A percentile compares a stretch with the other conserved stretches of the same genome.
Conservation (phyloP, 2,113 vertebrate species). For the Hippocampus mohnikei region DNA sequence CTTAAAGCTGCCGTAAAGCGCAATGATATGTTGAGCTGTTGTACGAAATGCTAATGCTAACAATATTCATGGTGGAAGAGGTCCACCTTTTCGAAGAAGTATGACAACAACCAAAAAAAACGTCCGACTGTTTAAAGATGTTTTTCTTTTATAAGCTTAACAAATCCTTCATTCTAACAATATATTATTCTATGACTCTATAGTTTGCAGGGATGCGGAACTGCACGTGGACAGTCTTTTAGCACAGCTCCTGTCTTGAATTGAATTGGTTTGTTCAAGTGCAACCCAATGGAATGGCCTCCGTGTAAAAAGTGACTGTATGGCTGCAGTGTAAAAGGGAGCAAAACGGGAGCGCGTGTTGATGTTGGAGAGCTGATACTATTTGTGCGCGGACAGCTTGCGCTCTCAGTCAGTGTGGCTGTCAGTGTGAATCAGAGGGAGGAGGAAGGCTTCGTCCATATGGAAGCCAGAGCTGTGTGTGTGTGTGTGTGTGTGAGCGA, state of each 20-base stretch:
- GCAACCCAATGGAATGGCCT: not conserved
- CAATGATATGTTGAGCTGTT: no score
- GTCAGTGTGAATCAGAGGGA: constrained; percentile 52
- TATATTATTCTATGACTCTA: no score
- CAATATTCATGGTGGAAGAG: no score
- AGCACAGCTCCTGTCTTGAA: not conserved
- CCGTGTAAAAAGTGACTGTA: not conserved
- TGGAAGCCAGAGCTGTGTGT: constrained; percentile 43
- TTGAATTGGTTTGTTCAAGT: not conserved
- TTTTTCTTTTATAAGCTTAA: no score
- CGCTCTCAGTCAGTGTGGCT: constrained; percentile 39
- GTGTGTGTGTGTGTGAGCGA: constrained; percentile 27
- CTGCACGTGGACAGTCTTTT: no score
- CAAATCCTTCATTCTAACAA: no score
- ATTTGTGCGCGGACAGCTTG: constrained; percentile 52
- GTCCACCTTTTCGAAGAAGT: no score
- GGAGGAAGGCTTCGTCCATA: constrained; percentile 54
- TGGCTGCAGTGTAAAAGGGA: not conserved
- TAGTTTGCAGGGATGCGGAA: no score
- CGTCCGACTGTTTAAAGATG: no score
- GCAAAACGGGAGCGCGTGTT: constrained; percentile 15
- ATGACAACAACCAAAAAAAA: no score
- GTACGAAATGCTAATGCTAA: no score
- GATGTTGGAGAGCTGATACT: constrained; percentile 47
- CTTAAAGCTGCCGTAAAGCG: no score